Base-by-base conservation (phyloP, 2,113 vertebrate species). In the Cyphomyrus discorhynchus region DNA sequence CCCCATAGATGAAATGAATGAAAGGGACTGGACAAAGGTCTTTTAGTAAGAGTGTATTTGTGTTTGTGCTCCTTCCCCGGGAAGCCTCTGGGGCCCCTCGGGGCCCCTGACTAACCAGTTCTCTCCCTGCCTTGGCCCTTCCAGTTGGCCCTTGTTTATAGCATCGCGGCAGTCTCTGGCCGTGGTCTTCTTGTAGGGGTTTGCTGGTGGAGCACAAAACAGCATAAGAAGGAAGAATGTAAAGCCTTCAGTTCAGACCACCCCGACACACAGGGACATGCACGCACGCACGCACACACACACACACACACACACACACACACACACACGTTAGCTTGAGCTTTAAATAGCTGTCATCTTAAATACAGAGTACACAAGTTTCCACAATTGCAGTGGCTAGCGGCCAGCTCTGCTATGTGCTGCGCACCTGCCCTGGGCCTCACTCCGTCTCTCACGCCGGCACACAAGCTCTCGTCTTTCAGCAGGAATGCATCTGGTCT, bases 271-370 rank as follows among this genome's bases (percentile, higher is more conserved):
- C 90, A 93, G 3, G 15, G 13, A 52, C 50, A 52, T 1, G 13
- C 50, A 17, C 13, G 13, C 11, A 1, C 3, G 11, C 2, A 2
- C 47, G 9, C 2, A 0, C 62, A 31, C 24, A 10, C 8, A 10
- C 27, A 70, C n/a, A 0, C 66, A 35, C 31, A 89, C 92, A 91
- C 95, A 95, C 96, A 95, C 90, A 93, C 45, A 24, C 42, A 84
- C 7, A 95, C 93, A 95, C 93, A 94, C 91, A 92, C 92, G 90
- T 87, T 77, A 92, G 90, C 89, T 93, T 91, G 80, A 93, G 91
- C 94, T 93, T 94, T 94, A 95, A 95, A 95, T 96, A 96, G 90
- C 87, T 85, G 35, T 95, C 52, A 66, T 45, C 87, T 88, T 87
- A 87, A 87, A 87, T 87, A 56, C 85, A 87, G 49, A 87, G 85